A percentile compares a stretch with the other conserved stretches of the same genome.
Conservation (phyloP, 2,797 vertebrate genomes). For the Hippocampus kuda region DNA sequence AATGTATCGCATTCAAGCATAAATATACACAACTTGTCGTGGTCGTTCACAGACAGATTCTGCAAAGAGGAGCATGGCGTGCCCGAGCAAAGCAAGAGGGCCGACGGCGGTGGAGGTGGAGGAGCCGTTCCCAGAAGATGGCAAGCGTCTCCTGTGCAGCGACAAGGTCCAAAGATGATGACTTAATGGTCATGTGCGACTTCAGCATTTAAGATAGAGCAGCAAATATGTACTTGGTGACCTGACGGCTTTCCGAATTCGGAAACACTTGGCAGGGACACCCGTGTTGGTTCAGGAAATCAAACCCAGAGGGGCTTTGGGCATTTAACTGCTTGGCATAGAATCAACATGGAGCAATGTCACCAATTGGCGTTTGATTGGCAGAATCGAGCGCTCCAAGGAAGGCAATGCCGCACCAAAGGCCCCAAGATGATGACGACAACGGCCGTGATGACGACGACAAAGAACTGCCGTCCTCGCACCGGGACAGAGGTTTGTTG, state of each 20-base stretch:
- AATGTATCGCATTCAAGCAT: too few species aligned
- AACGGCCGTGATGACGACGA: conserved; percentile 19
- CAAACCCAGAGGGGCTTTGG: neutral
- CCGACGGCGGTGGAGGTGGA: conserved; percentile 23
- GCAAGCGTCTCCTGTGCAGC: conserved; percentile 32
- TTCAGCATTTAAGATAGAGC: neutral
- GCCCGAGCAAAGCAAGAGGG: conserved; percentile 44
- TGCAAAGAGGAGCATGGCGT: conserved; percentile 35
- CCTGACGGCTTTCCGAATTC: neutral
- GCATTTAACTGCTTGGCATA: neutral
- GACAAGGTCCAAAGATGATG: conserved; percentile 44
- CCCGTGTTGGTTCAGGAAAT: too few species aligned
- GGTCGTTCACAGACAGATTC: conserved; percentile 41
- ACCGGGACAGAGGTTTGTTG: conserved; percentile 55
- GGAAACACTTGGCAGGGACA: too few species aligned
- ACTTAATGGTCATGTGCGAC: neutral
- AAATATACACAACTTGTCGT: neutral
- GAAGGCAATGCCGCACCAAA: conserved; percentile 46
- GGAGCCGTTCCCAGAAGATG: conserved; percentile 40
- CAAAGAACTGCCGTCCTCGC: conserved; percentile 24
- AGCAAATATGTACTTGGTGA: neutral
- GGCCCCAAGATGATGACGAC: conserved; percentile 44
- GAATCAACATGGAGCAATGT: neutral
- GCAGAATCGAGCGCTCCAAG: conserved; percentile 48
- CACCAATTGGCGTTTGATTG: neutral